Evolutionary conservation across 2,888 invertebrate species (phyloP).

Genomic region (Latrodectus elegans): DNA sequence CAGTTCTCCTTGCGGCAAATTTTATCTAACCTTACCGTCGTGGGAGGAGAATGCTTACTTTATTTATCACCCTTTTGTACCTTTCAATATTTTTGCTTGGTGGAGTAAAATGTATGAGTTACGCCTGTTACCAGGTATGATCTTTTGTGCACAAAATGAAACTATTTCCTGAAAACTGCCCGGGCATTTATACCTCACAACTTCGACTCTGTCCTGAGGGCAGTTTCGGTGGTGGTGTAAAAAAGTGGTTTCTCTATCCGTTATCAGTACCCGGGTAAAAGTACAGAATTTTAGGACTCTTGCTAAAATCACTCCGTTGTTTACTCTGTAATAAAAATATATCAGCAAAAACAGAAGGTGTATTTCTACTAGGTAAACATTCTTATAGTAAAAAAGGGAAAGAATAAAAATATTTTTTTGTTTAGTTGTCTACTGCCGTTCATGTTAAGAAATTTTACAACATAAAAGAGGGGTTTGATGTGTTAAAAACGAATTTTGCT

Average conservation of each 20-base stretch:
- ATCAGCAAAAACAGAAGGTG: not conserved
- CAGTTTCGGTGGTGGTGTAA: not conserved
- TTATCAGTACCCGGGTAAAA: not conserved
- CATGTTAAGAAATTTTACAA: not conserved
- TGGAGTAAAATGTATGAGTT: constrained; percentile 11
- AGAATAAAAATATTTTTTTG: too few relatives aligned
- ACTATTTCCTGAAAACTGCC: constrained; percentile 24
- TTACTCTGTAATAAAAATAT: constrained; percentile 40
- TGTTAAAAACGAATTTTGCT: not conserved
- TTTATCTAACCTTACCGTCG: constrained; percentile 40
- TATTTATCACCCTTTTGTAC: constrained; percentile 39
- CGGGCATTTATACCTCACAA: not conserved
- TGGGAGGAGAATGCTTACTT: constrained; percentile 21
- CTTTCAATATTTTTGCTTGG: not conserved
- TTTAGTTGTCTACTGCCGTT: not conserved
- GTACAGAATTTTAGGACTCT: constrained; percentile 11
- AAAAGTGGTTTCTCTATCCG: not conserved
- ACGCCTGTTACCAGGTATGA: constrained; percentile 2
- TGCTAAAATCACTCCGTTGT: constrained; percentile 20
- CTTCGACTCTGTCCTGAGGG: not conserved
- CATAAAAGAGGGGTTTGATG: not conserved
- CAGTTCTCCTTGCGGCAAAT: constrained; percentile 17
- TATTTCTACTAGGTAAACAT: too few relatives aligned
- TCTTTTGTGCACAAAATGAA: constrained; percentile 18
- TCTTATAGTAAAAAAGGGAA: too few relatives aligned